Evolutionary conservation across 2,113 vertebrate genomes (phyloP).

Genomic region (Cervus canadensis): DNA sequence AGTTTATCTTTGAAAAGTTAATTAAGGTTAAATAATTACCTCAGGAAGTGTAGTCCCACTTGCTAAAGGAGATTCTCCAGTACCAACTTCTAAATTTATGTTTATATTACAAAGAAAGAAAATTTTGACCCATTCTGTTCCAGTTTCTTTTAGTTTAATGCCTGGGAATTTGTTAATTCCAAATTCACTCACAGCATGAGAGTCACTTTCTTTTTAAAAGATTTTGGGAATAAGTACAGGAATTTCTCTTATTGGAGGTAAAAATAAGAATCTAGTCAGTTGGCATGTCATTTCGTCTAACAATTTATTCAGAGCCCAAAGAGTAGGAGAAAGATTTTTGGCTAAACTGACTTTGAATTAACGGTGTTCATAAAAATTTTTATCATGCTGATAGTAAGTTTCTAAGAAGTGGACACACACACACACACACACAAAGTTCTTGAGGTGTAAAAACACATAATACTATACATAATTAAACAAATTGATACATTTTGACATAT

Average conservation of each 20-base stretch:
- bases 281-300: neutral
- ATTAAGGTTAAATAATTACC: neutral
- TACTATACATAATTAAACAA: neutral
- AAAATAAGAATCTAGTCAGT: neutral
- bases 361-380: neutral
- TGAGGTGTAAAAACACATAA: neutral
- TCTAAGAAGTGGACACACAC: neutral
- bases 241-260: neutral
- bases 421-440: neutral
- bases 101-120: neutral
- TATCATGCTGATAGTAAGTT: neutral
- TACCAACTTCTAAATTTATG: neutral
- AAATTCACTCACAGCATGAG: neutral
- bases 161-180: neutral
- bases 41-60: neutral
- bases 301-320: neutral
- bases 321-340: neutral
- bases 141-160: neutral
- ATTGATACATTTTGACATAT: neutral
- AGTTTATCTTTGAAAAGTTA: conserved; percentile 11
- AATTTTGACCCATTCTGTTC: neutral
- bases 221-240: neutral
- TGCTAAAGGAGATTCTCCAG: neutral
- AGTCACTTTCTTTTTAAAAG: neutral
- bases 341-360: neutral